Conservation (phyloP, 2,797 vertebrate genomes). For the Clarias fuscus region DNA sequence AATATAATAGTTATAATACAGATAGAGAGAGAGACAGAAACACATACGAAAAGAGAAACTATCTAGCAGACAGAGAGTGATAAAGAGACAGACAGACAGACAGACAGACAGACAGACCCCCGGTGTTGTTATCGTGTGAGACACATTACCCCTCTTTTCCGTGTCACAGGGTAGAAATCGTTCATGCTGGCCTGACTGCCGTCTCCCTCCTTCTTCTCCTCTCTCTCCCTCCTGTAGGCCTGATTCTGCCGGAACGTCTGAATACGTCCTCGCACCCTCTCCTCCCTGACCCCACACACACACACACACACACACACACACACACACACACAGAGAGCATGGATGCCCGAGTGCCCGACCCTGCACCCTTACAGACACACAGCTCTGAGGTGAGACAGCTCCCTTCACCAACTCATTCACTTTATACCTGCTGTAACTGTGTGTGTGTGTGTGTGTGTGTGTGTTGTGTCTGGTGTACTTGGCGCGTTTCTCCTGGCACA, state of each 20-base stretch:
- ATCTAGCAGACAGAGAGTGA: background rate
- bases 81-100: background rate
- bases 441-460: background rate
- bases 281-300: conserved; percentile 60
- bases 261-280: conserved; percentile 67
- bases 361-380: background rate
- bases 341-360: background rate
- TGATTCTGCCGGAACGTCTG: conserved; percentile 66
- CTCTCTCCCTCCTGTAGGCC: conserved; percentile 59
- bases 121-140: background rate
- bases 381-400: background rate
- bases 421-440: background rate
- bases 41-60: too few relatives aligned
- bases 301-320: too few relatives aligned
- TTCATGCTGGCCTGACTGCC: conserved; percentile 67
- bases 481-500: conserved; percentile 64
- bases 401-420: background rate
- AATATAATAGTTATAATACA: background rate
- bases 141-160: conserved; percentile 64
- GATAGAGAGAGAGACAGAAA: background rate
- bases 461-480: conserved; percentile 64
- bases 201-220: conserved; percentile 45
- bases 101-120: background rate
- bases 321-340: too few relatives aligned
- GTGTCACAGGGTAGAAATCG: conserved; percentile 73